A percentile compares a stretch with the other conserved stretches of the same genome.
Evolutionary conservation across 2,888 invertebrate species (phyloP).

Genomic region (Phoenoteleia sp.): DNA sequence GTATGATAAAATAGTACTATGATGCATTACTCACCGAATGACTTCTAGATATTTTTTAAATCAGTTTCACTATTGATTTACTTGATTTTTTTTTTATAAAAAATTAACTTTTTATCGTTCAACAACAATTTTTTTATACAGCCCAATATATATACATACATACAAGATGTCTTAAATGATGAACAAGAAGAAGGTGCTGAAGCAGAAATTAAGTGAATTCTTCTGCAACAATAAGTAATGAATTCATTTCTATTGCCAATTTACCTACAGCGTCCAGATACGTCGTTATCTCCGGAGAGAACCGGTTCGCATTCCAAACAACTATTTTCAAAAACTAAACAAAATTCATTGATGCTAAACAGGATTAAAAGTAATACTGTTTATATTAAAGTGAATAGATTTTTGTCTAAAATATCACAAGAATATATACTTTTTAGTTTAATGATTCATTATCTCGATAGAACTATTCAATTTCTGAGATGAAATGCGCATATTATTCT

Average conservation of each 20-base stretch:
- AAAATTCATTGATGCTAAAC: constrained; percentile 45
- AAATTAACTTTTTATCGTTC: no score
- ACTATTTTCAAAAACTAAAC: constrained; percentile 57
- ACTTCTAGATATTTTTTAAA: no score
- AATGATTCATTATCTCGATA: background rate
- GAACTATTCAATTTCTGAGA: background rate
- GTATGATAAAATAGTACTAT: no score
- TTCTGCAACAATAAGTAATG: constrained; percentile 62
- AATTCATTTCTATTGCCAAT: constrained; percentile 60
- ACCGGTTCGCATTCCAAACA: constrained; percentile 64
- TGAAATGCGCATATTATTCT: constrained; percentile 4
- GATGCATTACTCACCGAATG: no score
- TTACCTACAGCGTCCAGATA: constrained; percentile 62
- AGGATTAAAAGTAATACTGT: constrained; percentile 42
- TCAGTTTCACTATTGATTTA: no score
- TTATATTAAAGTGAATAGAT: constrained; percentile 12
- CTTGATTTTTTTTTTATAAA: no score
- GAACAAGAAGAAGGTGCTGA: constrained; percentile 72
- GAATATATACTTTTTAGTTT: background rate
- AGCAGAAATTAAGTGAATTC: constrained; percentile 71
- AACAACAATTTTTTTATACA: no score
- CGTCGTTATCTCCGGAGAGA: constrained; percentile 54
- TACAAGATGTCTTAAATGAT: background rate
- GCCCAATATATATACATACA: no score
- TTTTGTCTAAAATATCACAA: background rate